These are phyloP conservation scores for Papilio helenus DNA, from an alignment of 1,140 invertebrate genomes.

Conservation along the genomic window DNA sequence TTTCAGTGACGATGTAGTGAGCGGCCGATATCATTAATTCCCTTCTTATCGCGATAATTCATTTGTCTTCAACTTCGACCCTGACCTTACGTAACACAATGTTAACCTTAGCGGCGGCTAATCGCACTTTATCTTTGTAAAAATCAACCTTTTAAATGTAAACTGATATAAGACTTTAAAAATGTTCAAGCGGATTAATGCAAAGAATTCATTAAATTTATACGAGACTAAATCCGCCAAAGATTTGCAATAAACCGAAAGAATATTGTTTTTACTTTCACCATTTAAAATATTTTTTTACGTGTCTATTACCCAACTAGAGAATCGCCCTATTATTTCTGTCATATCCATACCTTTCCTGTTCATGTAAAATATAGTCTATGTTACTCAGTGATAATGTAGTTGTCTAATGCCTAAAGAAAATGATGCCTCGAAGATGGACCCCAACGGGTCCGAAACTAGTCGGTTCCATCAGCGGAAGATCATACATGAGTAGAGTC, in stretches of 20 bases:
- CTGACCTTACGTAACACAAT: slow-evolving; percentile 12
- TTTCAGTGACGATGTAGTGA: not conserved
- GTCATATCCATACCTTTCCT: no score
- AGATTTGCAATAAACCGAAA: not conserved
- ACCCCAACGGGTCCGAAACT: no score
- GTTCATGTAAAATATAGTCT: no score
- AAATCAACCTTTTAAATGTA: not conserved
- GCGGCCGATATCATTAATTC: slow-evolving; percentile 21
- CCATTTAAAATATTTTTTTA: no score
- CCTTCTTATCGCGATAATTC: not conserved
- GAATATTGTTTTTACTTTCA: no score
- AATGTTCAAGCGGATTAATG: not conserved
- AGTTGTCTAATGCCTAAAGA: no score
- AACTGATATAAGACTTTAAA: not conserved
- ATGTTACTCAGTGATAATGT: no score
- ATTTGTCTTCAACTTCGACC: slow-evolving; percentile 20
- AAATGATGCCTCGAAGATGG: no score
- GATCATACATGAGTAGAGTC: no score
- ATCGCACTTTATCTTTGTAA: not conserved
- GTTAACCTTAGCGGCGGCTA: not conserved
- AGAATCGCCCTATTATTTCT: no score
- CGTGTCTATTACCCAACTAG: no score
- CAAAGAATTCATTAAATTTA: not conserved
- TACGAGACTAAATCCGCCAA: not conserved
- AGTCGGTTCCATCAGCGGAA: no score